Evolutionary conservation across 2,113 vertebrate genomes (phyloP).

Genomic region (Coryphaenoides rupestris): DNA sequence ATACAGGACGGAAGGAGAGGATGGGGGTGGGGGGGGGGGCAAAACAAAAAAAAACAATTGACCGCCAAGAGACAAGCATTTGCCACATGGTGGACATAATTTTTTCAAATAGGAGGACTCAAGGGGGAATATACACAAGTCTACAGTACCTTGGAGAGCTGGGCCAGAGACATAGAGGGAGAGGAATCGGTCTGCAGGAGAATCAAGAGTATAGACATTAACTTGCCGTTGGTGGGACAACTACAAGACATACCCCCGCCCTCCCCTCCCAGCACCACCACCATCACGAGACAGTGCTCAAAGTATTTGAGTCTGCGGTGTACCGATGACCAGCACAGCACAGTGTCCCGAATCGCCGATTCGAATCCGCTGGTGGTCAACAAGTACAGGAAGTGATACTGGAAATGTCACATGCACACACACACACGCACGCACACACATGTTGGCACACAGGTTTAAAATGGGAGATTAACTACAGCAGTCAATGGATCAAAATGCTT

Average conservation of each 20-base stretch:
- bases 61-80: neutral
- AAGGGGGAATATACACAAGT: no score
- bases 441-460: no score
- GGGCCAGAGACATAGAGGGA: slow-evolving; percentile 95
- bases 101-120: neutral
- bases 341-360: neutral
- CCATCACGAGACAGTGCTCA: slow-evolving; percentile 49
- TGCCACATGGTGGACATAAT: neutral
- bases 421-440: no score
- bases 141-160: slow-evolving; percentile 90
- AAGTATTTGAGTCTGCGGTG: neutral
- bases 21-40: no score
- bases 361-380: neutral
- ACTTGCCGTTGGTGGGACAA: slow-evolving; percentile 74
- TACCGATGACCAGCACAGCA: neutral
- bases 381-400: neutral
- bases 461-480: no score
- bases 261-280: slow-evolving; percentile 40
- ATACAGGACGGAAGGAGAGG: neutral
- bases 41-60: neutral
- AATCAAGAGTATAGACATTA: slow-evolving; percentile 87
- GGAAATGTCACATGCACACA: no score
- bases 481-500: neutral
- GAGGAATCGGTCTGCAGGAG: slow-evolving; percentile 92
- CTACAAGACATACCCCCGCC: slow-evolving; percentile 27